Base-by-base conservation (phyloP, 2,797 vertebrate genomes). In the Peromyscus aztecus region DNA sequence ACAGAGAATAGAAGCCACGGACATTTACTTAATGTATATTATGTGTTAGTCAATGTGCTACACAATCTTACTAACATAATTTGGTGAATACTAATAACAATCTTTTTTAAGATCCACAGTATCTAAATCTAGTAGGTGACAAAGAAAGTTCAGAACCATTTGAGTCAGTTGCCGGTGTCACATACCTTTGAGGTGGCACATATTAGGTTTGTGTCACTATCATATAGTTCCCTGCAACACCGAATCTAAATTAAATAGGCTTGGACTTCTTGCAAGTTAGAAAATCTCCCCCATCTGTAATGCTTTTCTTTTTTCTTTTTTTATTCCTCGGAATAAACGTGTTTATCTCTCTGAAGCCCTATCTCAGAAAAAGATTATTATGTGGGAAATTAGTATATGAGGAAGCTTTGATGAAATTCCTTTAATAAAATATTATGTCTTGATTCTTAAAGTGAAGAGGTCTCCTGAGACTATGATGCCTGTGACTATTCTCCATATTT, bases 341-440 rank as follows among this genome's bases (percentile, higher is more conserved):
- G 12, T 24, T 40, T 86, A 92, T 87, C 14, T 82, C 78, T 95
- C 4, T 57, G 49, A 93, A 94, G 6, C 0, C 6, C 2, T 71
- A 40, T 24, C 14, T 95, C 19, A 94, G 24, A 24, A 61, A 90
- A 93, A 86, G 4, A 63, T 4, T 76, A 78, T 83, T 95, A 49
- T 34, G 1, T 55, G 24, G 19, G 87, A 89, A 71, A 40, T 78
- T 93, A 76, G 29, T 75, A 5, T 2, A 16, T 46, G 67, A 52
- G 40, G 34, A 91, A 12, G 9, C 11, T 93, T 80, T 86, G 52
- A 59, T 76, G 23, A 93, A 91, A 88, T 78, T 88, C 8, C n/a
- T 73, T 94, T 91, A 91, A 63, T 96, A 90, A 16, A 87, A 34
- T 83, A 40, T 59, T 83, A 0, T 92, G 2, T 27, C 27, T 91